phyloP scores from a whole-genome alignment of 23 tunicate species.

The Ciona savignyi region DNA sequence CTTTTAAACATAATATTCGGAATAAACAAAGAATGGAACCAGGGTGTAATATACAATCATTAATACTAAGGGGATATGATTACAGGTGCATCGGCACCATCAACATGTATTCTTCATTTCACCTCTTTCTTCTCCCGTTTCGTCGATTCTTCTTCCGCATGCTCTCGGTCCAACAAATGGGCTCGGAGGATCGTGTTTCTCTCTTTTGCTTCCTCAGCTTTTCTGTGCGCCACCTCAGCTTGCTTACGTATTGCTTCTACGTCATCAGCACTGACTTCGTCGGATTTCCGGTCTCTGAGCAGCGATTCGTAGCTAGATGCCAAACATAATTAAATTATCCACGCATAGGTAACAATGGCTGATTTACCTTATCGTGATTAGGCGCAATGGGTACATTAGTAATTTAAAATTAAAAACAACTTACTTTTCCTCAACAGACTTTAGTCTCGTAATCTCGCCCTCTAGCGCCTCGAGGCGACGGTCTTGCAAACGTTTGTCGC shows the following conservation, averaged over 20 bases:
- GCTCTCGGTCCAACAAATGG: constrained; percentile 51
- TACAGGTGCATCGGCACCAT: no score
- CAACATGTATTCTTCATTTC: no score
- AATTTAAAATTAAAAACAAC: not conserved
- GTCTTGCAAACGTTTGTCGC: constrained; percentile 34
- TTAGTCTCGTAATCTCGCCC: constrained; percentile 34
- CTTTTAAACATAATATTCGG: no score
- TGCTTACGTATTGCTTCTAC: constrained; percentile 30
- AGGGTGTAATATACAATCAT: no score
- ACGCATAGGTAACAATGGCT: no score
- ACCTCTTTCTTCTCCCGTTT: constrained; percentile 1
- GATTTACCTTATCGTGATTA: no score
- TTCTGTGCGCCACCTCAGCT: constrained; percentile 44
- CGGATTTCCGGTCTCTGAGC: constrained; percentile 17
- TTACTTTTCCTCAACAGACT: constrained; percentile 35
- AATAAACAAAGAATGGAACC: no score
- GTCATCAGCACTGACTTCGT: constrained; percentile 22
- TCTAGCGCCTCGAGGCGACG: constrained; percentile 49
- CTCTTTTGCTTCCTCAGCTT: constrained; percentile 64
- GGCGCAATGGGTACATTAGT: no score
- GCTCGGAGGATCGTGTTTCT: constrained; percentile 49
- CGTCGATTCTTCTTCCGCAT: constrained; percentile 15
- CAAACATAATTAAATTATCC: no score
- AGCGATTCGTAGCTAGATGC: constrained; percentile 21
- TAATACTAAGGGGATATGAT: no score